Evolutionary conservation across 2,888 invertebrate genomes (phyloP).

Genomic region (Acleris holmiana): DNA sequence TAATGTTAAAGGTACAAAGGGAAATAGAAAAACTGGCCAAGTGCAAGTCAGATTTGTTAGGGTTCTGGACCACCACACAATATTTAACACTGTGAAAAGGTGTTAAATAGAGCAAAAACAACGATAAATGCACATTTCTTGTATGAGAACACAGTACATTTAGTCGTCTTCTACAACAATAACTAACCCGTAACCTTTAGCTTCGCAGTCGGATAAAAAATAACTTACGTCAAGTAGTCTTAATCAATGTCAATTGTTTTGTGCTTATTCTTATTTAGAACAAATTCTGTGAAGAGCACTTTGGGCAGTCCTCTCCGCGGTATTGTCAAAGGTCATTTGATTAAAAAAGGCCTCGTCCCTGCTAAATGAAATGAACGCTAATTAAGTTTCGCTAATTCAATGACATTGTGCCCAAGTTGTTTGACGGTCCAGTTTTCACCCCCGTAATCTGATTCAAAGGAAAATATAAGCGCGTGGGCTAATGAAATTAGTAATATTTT

Average conservation of each 20-base stretch:
- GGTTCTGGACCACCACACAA: too few relatives aligned
- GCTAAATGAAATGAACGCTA: constrained; percentile 35
- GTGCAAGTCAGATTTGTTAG: too few relatives aligned
- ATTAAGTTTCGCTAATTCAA: constrained; percentile 33
- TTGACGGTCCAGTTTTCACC: constrained; percentile 30
- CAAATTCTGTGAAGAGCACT: constrained; percentile 22
- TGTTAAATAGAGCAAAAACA: too few relatives aligned
- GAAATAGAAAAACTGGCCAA: too few relatives aligned
- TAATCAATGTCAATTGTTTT: constrained; percentile 1
- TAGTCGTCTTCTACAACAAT: too few relatives aligned
- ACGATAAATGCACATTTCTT: too few relatives aligned
- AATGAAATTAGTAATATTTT: constrained; percentile 7
- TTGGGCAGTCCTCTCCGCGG: constrained; percentile 11
- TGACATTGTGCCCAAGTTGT: constrained; percentile 25
- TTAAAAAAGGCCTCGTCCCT: constrained; percentile 29
- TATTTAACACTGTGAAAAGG: too few relatives aligned
- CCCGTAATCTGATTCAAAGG: constrained; percentile 24
- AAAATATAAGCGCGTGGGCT: background rate
- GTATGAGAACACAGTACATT: too few relatives aligned
- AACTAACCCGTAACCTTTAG: too few relatives aligned
- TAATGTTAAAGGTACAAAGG: too few relatives aligned
- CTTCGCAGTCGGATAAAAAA: too few relatives aligned
- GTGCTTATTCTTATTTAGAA: constrained; percentile 22
- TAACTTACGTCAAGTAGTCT: background rate
- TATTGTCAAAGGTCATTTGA: constrained; percentile 36